phyloP scores from a whole-genome alignment of 2,113 vertebrate genomes.

The Synodontis membranacea region DNA sequence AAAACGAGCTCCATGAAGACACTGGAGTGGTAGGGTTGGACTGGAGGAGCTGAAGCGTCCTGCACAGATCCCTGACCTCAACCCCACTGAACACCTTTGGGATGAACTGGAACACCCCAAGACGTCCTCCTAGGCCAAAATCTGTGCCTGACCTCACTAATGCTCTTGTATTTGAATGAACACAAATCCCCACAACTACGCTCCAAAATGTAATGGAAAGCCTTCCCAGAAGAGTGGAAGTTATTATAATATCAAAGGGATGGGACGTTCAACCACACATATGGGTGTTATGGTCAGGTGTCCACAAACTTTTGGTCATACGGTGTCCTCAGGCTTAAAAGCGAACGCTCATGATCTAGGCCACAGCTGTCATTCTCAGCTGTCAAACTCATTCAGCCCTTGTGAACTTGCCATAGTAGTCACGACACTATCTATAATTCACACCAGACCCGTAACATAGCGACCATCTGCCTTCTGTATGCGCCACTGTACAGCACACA shows the following conservation, averaged over 20 bases:
- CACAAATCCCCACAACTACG: not conserved
- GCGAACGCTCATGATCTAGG: no score
- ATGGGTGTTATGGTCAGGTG: not conserved
- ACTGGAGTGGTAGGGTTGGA: no score
- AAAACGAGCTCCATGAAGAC: not conserved
- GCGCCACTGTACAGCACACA: not conserved
- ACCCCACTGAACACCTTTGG: not conserved
- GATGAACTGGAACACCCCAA: not conserved
- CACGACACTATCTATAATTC: not conserved
- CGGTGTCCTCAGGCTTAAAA: not conserved
- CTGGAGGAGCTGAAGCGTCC: not conserved
- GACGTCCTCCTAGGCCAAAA: not conserved
- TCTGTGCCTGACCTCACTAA: not conserved
- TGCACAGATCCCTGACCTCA: not conserved
- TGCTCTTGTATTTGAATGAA: not conserved
- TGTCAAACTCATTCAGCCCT: not conserved
- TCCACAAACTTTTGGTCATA: not conserved
- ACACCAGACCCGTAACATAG: conserved; percentile 5
- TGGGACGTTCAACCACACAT: not conserved
- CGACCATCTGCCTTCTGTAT: not conserved
- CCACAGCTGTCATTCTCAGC: not conserved
- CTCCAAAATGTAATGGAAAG: not conserved
- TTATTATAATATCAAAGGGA: not conserved
- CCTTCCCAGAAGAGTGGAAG: not conserved
- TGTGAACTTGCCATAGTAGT: not conserved